phyloP scores from a whole-genome alignment of 2,797 vertebrate species.

The Epinephelus malabaricus region DNA sequence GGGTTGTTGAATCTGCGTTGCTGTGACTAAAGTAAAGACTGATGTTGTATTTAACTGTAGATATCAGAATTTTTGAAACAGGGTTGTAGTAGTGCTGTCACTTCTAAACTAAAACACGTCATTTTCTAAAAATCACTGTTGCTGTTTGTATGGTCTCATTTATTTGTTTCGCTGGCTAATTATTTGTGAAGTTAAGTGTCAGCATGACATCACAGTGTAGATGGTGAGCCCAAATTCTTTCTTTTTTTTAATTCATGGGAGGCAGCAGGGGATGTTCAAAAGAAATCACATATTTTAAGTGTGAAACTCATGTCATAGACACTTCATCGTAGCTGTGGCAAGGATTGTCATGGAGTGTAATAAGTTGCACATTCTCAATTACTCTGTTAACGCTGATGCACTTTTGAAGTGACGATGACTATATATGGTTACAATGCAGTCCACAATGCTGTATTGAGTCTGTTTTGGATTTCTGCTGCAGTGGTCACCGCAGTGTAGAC shows the following conservation, averaged over 20 bases:
- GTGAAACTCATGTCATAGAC: not conserved
- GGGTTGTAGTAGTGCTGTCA: not conserved
- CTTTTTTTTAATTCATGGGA: not conserved
- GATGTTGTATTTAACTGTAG: not conserved
- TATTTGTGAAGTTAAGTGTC: too few species aligned
- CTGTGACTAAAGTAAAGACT: not conserved
- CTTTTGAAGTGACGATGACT: conserved; percentile 13
- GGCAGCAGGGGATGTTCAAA: not conserved
- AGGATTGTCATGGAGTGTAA: conserved; percentile 16
- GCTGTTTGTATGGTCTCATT: not conserved
- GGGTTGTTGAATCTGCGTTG: not conserved
- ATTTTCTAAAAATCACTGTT: not conserved
- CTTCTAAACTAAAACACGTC: not conserved
- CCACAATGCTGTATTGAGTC: not conserved
- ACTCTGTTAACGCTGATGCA: conserved; percentile 19
- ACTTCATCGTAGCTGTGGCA: conserved; percentile 15
- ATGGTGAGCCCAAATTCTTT: not conserved
- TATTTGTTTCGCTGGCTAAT: too few species aligned
- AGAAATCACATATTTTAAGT: not conserved
- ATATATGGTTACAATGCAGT: not conserved
- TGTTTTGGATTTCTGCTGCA: conserved; percentile 15
- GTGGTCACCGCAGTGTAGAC: not conserved
- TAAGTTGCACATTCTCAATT: conserved; percentile 10
- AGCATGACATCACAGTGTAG: not conserved
- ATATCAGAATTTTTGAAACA: not conserved